A percentile compares a stretch with the other conserved stretches of the same genome.
Conservation (phyloP, 2,113 vertebrate genomes). For the Lamprologus lemairii region DNA sequence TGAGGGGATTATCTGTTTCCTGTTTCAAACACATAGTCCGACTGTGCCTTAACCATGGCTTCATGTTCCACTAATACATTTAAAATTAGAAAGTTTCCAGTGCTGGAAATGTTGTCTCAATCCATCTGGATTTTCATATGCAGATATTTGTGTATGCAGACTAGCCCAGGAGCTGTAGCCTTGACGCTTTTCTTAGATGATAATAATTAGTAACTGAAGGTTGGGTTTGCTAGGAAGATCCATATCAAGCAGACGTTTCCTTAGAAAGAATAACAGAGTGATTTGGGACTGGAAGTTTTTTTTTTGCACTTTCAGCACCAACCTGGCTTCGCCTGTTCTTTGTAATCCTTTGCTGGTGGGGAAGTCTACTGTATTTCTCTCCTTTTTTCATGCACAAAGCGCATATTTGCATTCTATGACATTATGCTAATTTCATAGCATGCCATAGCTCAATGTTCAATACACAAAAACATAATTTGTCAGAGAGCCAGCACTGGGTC, state of each 20-base stretch:
- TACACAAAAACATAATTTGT: not conserved
- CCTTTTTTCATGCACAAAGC: not conserved
- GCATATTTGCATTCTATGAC: not conserved
- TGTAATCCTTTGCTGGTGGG: not conserved
- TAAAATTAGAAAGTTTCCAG: not conserved
- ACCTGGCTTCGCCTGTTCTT: not conserved
- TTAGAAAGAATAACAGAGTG: not conserved
- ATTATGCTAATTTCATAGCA: not conserved
- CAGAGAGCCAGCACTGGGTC: not conserved
- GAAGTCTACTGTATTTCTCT: not conserved
- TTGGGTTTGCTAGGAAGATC: not conserved
- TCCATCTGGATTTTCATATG: not conserved
- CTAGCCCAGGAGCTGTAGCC: not conserved
- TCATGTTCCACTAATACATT: not conserved
- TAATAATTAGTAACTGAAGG: not conserved
- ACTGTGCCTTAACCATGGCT: not conserved
- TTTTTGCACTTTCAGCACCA: not conserved
- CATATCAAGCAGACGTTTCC: not conserved
- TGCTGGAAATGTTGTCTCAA: accelerated
- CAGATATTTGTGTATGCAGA: not conserved
- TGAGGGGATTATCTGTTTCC: not conserved
- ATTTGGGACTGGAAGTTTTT: not conserved
- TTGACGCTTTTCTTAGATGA: not conserved
- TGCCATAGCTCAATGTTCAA: not conserved
- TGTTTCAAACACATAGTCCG: not conserved